These are phyloP conservation scores for Cryptophagus acutangulus DNA, from an alignment of 2,888 invertebrate genomes.

Conservation along the genomic window DNA sequence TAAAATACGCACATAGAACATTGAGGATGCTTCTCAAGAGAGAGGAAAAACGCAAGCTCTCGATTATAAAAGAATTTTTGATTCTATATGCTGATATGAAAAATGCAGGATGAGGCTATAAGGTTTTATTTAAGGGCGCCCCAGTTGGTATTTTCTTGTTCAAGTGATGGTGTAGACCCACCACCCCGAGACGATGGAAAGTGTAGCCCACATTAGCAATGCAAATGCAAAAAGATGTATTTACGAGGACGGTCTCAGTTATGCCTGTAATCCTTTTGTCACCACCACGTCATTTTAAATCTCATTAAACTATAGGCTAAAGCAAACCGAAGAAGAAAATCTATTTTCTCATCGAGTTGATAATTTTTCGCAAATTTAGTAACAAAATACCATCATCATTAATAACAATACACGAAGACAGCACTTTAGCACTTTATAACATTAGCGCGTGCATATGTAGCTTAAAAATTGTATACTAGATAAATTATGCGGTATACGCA, in stretches of 20 bases:
- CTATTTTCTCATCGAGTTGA: too few species aligned
- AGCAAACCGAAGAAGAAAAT: too few species aligned
- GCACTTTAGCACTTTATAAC: too few species aligned
- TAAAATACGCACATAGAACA: constrained; percentile 15
- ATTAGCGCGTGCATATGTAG: too few species aligned
- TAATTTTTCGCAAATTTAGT: too few species aligned
- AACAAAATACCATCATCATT: too few species aligned
- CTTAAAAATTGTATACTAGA: too few species aligned
- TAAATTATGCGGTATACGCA: too few species aligned
- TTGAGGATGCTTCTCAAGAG: constrained; percentile 7
- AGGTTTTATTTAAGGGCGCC: constrained; percentile 36
- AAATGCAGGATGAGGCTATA: constrained; percentile 31
- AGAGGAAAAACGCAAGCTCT: constrained; percentile 11
- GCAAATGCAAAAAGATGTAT: constrained; percentile 33
- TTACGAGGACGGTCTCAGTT: constrained; percentile 25
- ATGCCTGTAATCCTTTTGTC: constrained; percentile 29
- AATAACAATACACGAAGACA: too few species aligned
- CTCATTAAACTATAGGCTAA: constrained; percentile 17
- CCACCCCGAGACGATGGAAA: constrained; percentile 27
- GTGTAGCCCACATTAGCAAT: constrained; percentile 38
- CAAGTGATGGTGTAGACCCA: too few species aligned
- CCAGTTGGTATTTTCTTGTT: constrained; percentile 26
- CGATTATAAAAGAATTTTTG: constrained; percentile 16
- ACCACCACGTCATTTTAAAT: constrained; percentile 27
- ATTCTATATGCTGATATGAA: constrained; percentile 33